Percentiles rank a stretch among this genome's conserved stretches.
Conservation (phyloP, 2,797 vertebrate species). For the Arnoldichthys spilopterus region DNA sequence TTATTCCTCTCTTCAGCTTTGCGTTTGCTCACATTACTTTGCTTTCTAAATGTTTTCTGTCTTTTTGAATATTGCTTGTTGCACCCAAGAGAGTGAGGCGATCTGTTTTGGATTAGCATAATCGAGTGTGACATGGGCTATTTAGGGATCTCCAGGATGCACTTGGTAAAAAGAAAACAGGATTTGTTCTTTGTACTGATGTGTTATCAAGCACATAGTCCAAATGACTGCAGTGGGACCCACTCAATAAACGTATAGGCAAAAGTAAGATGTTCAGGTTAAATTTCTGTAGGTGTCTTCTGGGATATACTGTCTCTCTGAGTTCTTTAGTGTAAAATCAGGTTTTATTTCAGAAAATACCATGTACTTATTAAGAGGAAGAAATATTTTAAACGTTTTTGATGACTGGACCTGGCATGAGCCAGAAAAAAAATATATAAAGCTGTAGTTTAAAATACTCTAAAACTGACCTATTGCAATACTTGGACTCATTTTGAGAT, state of each 20-base stretch:
- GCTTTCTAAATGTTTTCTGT: neutral
- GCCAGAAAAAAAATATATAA: too few species aligned
- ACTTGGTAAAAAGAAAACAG: constrained; percentile 53
- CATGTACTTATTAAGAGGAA: neutral
- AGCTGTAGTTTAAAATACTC: too few species aligned
- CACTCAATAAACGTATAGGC: neutral
- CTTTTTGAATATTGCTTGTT: constrained; percentile 21
- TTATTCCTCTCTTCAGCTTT: constrained; percentile 7
- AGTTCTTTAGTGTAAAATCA: neutral
- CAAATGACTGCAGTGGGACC: neutral
- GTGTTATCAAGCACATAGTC: neutral
- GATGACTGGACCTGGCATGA: too few species aligned
- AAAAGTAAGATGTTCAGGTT: neutral
- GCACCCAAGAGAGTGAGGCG: constrained; percentile 54
- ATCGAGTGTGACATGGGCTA: constrained; percentile 71
- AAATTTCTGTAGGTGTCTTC: too few species aligned
- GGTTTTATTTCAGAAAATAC: neutral
- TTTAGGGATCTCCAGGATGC: constrained; percentile 57
- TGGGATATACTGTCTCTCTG: neutral
- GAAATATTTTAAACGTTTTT: too few species aligned
- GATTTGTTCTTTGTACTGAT: constrained; percentile 1
- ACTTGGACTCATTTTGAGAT: too few species aligned
- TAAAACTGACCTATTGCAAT: too few species aligned
- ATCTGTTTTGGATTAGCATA: constrained; percentile 67
- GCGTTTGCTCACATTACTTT: neutral